These are phyloP conservation scores for Spialia ferax DNA, from an alignment of 2,888 invertebrate species.

Conservation along the genomic window DNA sequence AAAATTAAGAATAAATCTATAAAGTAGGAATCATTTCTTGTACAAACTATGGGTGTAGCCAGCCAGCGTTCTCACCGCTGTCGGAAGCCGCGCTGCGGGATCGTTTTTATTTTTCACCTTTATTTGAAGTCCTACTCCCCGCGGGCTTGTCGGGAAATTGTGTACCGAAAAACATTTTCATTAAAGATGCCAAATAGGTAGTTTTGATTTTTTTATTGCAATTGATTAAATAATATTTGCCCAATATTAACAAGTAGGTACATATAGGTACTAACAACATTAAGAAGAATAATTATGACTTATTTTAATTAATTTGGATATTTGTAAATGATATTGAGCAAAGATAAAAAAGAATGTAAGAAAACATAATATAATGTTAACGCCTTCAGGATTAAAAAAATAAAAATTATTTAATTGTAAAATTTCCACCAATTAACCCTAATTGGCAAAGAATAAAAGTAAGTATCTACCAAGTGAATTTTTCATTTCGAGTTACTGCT, in stretches of 20 bases:
- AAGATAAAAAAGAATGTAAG: too few relatives aligned
- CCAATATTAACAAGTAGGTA: background rate
- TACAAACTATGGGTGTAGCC: conserved; percentile 23
- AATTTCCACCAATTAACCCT: too few relatives aligned
- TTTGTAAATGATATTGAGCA: too few relatives aligned
- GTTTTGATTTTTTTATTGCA: background rate
- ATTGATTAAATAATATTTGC: too few relatives aligned
- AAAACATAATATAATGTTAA: too few relatives aligned
- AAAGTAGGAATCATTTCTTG: conserved; percentile 10
- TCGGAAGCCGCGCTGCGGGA: conserved; percentile 3
- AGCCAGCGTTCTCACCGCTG: conserved; percentile 18
- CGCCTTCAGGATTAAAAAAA: too few relatives aligned
- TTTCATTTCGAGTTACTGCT: too few relatives aligned
- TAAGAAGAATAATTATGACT: too few relatives aligned
- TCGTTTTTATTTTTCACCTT: conserved; percentile 30
- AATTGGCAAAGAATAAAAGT: too few relatives aligned
- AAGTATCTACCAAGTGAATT: too few relatives aligned
- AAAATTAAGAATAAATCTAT: background rate
- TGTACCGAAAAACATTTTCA: background rate
- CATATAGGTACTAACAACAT: background rate
- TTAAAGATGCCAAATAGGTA: background rate
- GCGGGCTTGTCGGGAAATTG: background rate
- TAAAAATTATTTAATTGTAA: too few relatives aligned
- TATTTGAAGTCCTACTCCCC: conserved; percentile 23
- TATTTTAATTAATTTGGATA: too few relatives aligned